A percentile compares a stretch with the other conserved stretches of the same genome.
Conservation (phyloP, 2,113 vertebrate genomes). For the Todiramphus chloris region DNA sequence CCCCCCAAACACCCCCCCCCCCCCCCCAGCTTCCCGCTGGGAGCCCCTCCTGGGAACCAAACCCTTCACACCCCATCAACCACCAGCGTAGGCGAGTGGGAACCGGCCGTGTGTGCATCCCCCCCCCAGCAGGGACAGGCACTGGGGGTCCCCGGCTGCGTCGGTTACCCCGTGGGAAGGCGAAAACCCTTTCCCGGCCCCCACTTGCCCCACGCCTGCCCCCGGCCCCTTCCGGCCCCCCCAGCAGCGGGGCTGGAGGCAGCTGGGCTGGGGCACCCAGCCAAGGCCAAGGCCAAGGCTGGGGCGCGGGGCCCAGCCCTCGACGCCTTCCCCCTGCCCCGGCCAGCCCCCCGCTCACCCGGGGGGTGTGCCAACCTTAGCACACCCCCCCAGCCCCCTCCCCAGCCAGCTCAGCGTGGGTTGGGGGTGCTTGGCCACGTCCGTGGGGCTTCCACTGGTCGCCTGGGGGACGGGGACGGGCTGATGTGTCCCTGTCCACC, state of each 20-base stretch:
- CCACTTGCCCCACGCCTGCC: background rate
- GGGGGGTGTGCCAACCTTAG: background rate
- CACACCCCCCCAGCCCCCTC: background rate
- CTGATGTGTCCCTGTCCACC: background rate
- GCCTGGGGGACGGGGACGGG: background rate
- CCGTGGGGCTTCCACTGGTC: background rate
- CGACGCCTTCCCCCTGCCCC: background rate
- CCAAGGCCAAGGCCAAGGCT: background rate
- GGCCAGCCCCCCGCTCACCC: background rate
- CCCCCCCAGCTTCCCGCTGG: background rate
- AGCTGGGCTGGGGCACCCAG: background rate
- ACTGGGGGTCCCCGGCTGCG: background rate
- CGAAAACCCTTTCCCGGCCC: background rate
- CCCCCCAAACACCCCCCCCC: background rate
- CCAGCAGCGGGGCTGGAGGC: too few species aligned
- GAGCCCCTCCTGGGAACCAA: background rate
- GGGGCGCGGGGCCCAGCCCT: background rate
- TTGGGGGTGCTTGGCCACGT: background rate
- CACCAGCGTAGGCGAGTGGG: background rate
- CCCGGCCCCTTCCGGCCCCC: conserved; percentile 1
- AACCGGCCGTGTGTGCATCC: background rate
- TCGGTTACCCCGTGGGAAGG: background rate
- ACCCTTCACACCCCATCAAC: background rate
- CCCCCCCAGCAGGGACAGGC: background rate
- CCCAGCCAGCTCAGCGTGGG: background rate